Evolutionary conservation across 1,140 invertebrate genomes (phyloP).

Genomic region (Drosophila ercepeae): DNA sequence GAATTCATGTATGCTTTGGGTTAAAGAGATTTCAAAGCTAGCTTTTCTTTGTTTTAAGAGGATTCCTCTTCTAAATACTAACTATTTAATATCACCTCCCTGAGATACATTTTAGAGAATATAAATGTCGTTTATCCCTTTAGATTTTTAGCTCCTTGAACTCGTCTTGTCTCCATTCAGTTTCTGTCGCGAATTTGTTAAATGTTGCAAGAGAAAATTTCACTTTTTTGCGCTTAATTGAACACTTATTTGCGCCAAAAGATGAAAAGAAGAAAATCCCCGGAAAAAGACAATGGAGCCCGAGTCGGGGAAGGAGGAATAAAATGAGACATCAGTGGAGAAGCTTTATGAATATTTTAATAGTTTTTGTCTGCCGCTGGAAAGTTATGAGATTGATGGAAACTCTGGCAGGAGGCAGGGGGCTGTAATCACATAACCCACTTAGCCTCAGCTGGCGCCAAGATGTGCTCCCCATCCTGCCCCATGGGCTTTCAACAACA

Average conservation of each 20-base stretch:
- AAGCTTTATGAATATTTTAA: slow-evolving; percentile 55
- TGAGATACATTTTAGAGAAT: too few relatives aligned
- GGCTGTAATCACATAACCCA: slow-evolving; percentile 57
- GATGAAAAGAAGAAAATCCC: slow-evolving; percentile 14
- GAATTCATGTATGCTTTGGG: too few relatives aligned
- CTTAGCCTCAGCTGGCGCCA: slow-evolving; percentile 61
- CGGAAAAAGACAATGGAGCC: slow-evolving; percentile 16
- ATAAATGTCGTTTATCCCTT: neutral
- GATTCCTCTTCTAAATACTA: too few relatives aligned
- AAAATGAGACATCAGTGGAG: neutral
- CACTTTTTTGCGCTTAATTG: slow-evolving; percentile 55
- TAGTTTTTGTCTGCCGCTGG: slow-evolving; percentile 48
- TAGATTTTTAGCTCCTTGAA: neutral
- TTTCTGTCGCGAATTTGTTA: slow-evolving; percentile 38
- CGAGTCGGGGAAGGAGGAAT: slow-evolving; percentile 7
- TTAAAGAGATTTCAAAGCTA: too few relatives aligned
- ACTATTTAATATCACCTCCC: too few relatives aligned
- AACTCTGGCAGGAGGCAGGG: slow-evolving; percentile 1
- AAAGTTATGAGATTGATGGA: slow-evolving; percentile 37
- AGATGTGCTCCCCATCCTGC: neutral
- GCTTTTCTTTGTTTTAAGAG: too few relatives aligned
- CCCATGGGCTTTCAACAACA: slow-evolving; percentile 52
- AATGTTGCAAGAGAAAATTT: slow-evolving; percentile 60
- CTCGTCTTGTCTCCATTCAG: neutral
- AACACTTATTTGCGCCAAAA: slow-evolving; percentile 42